These are phyloP conservation scores for Sylvietta virens DNA, from an alignment of 2,113 vertebrate species.

Conservation along the genomic window DNA sequence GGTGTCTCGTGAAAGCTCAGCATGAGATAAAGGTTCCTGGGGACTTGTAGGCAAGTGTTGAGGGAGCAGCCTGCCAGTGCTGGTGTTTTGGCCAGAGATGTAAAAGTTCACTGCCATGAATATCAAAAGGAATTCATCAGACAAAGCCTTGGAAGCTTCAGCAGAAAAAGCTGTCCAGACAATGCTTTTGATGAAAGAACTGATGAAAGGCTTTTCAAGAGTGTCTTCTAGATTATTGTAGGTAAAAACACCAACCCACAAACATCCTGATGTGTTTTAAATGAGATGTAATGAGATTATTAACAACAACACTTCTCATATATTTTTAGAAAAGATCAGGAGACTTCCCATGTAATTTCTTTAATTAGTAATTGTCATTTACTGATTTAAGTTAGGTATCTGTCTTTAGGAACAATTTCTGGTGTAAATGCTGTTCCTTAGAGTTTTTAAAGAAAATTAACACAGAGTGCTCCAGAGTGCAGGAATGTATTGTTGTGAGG, in stretches of 20 bases:
- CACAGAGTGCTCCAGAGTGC: not conserved
- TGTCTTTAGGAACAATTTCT: not conserved
- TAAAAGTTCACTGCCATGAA: constrained; percentile 4
- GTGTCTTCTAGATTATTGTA: not conserved
- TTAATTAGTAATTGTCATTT: not conserved
- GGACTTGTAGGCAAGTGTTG: not conserved
- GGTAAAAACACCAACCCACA: not conserved
- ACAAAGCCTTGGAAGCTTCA: not conserved
- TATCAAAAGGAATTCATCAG: constrained; percentile 10
- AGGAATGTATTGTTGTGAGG: not conserved
- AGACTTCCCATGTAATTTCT: not conserved
- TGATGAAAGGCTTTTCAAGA: not conserved
- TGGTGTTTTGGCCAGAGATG: not conserved
- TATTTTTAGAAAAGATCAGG: not conserved
- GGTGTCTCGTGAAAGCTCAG: constrained; percentile 40
- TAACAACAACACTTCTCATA: not conserved
- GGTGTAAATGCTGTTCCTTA: not conserved
- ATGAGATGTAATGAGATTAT: not conserved
- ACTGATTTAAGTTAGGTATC: not conserved
- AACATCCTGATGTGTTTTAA: not conserved
- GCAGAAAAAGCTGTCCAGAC: not conserved
- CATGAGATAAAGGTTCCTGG: constrained; percentile 27
- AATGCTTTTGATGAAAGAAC: not conserved
- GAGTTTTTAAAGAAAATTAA: not conserved
- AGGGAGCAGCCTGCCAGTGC: not conserved